Evolutionary conservation across 2,888 invertebrate genomes (phyloP), one percentile per base, ranked within the genome.

Genomic region (Noctua janthina): DNA sequence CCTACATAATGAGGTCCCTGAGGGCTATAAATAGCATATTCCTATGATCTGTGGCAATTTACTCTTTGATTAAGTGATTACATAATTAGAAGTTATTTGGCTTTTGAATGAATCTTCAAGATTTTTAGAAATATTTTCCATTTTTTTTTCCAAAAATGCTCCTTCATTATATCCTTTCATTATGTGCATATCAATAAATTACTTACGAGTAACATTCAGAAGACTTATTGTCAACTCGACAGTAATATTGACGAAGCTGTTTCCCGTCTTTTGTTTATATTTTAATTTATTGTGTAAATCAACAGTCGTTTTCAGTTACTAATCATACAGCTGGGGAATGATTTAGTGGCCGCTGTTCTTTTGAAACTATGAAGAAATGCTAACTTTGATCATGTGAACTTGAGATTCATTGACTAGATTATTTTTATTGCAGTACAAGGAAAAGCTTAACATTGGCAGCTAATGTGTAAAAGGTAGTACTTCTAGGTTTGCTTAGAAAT

Each of bases 231-330:
- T 49, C 6, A 54, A 68, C 2, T 49, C 7, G 51, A 62, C 79
- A 79, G 62, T 79, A 64, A 51, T 62, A 54, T 79, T 79, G 59
- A 69, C 51, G 7, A 70, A 79, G 51, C 51, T 54, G 20, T 79
- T 70, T 43, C 20, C 11, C 10, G 17, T 20, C 17, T 77, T 51
- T 51, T 51, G 8, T 51, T 66, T 39, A 62, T 35, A 8, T 35
- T 29, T 29, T 29, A 35, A 64, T 35, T 64, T 35, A 64, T 62
- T 35, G 35, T 46, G 43, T 43, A 64, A 77, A 62, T 39, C 23
- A 71, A 70, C n/a, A 15, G 20, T n/a, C 1, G 51, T 51, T 62
- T 39, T 79, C 43, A 51, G 20, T 13, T 23, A 29, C 11, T 15
- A 39, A 76, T 76, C 35, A 39, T 43, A 39, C 3, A n/a, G 15